Base-by-base conservation (phyloP, 1,140 invertebrate species). In the Anadara kagoshimensis region DNA sequence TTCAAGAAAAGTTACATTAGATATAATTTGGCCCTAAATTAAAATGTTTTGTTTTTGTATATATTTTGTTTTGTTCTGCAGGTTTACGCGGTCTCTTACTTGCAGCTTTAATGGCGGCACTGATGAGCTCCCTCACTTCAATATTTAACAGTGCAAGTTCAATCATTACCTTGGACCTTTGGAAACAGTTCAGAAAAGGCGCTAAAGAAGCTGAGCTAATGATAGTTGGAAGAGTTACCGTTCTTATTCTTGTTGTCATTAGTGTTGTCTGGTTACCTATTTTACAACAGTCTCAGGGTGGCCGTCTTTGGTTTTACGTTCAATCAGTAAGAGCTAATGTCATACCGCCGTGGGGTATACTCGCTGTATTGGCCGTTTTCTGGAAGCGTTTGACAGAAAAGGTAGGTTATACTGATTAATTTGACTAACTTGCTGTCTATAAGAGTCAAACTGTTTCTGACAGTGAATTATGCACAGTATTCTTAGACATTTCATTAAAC, bases 81-180 rank as follows among this genome's bases (percentile, higher is more conserved):
- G 87, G 86, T 59, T 65, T 91, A 8, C 78, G 86, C 24, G 91
- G 91, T 47, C 54, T 91, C 64, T 91, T 91, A 90, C 63, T 91
- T 59, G 90, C 91, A 4, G 91, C 91, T 8, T 88, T 92, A 81
- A 79, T 92, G 80, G 90, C 91, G 7, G 91, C 91, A 20, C 77
- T 92, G 10, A 91, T 92, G 90, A 90, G 89, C 51, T 91, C 90
- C 5, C 80, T 92, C 41, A 91, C 91, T 8, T 92, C 91, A 10
- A 90, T 92, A 47, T 91, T 92, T 80, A 92, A 92, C 83, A 91
- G 90, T 36, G 89, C 88, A 47, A 91, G 90, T n/a, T 90, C 90
- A 5, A 90, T 92, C 58, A 91, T 92, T 75, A 91, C 91, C 0
- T 89, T 92, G 62, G 91, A 92, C 78, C 89, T 92, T 64, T 91